Evolutionary conservation across 2,888 invertebrate genomes (phyloP), one percentile per base, ranked within the genome.

Genomic region (Chloroclystis v-ata): DNA sequence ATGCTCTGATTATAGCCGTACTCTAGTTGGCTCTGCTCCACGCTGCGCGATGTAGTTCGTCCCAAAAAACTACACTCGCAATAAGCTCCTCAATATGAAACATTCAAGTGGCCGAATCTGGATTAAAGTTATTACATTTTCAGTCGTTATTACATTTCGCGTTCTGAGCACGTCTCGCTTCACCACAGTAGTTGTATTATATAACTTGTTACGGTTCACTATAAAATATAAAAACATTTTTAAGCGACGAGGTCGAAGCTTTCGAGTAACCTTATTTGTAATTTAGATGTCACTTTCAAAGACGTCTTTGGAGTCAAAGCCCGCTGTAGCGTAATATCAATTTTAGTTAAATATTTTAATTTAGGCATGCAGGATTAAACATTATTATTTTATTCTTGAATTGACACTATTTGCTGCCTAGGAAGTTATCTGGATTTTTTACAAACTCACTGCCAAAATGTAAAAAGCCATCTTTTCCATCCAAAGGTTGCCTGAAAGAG

Each of bases 11-110:
- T 49, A 49, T 47, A 49, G 32, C 39, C 49, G 32, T 42, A 40
- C 28, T 14, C 25, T 32, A 24, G 13, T 55, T 55, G 55, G 55
- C 53, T 53, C 47, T 2, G 35, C 8, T 55, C 51, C 57, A 57
- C 43, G 39, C 46, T 20, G 20, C 20, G 20, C 20, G n/a, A n/a
- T 30, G 38, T 40, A 35, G 33, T 41, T 43, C 11, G 46, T 43
- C 41, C 43, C 40, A 47, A 47, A 53, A 55, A 54, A 42, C 42
- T 30, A 47, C 28, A 40, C 40, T 41, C 40, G 42, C 51, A 51
- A 54, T 43, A 50, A 47, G 37, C 44, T 52, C 47, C 45, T 52
- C 49, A 46, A 52, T 51, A 46, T 51, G 43, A 49, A 54, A 50
- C 42, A 40, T 35, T 47, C 12, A 39, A 48, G 37, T 33, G 44